Percentiles rank a stretch among this genome's conserved stretches.
These are phyloP conservation scores for Drosophila lowei DNA, from an alignment of 1,140 invertebrate genomes.

Conservation along the genomic window DNA sequence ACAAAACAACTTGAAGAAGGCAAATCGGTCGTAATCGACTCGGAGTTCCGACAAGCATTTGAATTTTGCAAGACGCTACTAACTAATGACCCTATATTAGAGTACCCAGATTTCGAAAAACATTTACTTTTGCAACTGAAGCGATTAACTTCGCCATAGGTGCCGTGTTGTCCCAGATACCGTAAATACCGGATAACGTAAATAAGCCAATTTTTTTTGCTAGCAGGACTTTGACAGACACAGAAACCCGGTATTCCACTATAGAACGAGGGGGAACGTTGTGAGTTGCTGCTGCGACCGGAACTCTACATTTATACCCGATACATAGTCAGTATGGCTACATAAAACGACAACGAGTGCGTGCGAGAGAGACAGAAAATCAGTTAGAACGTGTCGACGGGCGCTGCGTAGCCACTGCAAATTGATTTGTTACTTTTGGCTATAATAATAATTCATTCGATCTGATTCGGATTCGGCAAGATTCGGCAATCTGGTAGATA, in stretches of 20 bases:
- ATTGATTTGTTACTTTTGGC: too few relatives aligned
- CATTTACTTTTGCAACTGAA: conserved; percentile 1
- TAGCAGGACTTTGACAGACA: conserved; percentile 8
- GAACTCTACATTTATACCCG: too few relatives aligned
- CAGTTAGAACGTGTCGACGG: too few relatives aligned
- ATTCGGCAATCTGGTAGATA: too few relatives aligned
- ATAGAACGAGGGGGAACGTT: too few relatives aligned
- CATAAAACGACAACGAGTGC: too few relatives aligned
- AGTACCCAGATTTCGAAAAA: conserved; percentile 6
- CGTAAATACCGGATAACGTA: neutral
- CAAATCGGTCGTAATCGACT: neutral
- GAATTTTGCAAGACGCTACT: conserved; percentile 12
- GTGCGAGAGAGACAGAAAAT: too few relatives aligned
- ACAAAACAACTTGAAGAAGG: neutral
- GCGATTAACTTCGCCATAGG: conserved; percentile 12
- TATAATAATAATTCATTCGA: too few relatives aligned
- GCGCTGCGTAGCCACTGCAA: too few relatives aligned
- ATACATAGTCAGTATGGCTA: too few relatives aligned
- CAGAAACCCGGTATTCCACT: conserved; percentile 11
- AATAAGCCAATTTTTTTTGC: conserved; percentile 10
- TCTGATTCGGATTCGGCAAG: too few relatives aligned
- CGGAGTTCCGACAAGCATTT: neutral
- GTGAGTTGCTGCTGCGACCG: too few relatives aligned
- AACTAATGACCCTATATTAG: conserved; percentile 6
- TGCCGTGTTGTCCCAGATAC: neutral